Percentiles rank a stretch among this genome's conserved stretches.
These are phyloP conservation scores for Ecdyonurus torrentis DNA, from an alignment of 2,888 invertebrate species.

Conservation along the genomic window DNA sequence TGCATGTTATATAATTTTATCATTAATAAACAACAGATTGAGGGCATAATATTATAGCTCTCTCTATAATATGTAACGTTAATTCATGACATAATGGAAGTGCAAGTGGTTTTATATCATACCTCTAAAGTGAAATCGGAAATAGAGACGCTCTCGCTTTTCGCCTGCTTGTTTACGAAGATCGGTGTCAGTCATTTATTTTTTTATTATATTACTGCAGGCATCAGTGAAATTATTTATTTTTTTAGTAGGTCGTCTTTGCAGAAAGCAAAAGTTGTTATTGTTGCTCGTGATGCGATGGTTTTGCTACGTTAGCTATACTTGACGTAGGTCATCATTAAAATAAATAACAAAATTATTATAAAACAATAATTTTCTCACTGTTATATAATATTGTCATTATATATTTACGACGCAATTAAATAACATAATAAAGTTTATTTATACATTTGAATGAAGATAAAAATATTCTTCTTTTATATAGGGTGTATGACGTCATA, in stretches of 20 bases:
- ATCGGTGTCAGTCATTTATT: too few species aligned
- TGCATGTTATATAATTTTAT: background rate
- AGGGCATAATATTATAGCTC: background rate
- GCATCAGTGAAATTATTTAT: too few species aligned
- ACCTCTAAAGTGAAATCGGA: background rate
- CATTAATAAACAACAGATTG: background rate
- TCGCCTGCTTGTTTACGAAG: too few species aligned
- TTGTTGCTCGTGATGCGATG: background rate
- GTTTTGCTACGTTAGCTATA: background rate
- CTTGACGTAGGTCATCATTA: background rate
- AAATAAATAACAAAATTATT: background rate
- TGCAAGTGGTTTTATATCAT: background rate
- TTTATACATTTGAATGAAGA: too few species aligned
- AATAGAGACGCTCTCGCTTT: background rate
- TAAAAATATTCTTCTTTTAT: too few species aligned
- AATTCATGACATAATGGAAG: background rate
- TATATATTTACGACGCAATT: too few species aligned
- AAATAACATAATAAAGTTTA: too few species aligned
- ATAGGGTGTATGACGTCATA: too few species aligned
- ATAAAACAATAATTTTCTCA: background rate
- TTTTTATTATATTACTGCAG: too few species aligned
- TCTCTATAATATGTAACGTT: too few species aligned
- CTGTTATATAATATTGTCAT: too few species aligned
- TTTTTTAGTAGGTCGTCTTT: background rate
- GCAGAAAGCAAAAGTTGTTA: constrained; percentile 2